Percentiles rank a stretch among this genome's conserved stretches.
phyloP scores from a whole-genome alignment of 2,888 invertebrate species.

The Frankliniella fusca region DNA sequence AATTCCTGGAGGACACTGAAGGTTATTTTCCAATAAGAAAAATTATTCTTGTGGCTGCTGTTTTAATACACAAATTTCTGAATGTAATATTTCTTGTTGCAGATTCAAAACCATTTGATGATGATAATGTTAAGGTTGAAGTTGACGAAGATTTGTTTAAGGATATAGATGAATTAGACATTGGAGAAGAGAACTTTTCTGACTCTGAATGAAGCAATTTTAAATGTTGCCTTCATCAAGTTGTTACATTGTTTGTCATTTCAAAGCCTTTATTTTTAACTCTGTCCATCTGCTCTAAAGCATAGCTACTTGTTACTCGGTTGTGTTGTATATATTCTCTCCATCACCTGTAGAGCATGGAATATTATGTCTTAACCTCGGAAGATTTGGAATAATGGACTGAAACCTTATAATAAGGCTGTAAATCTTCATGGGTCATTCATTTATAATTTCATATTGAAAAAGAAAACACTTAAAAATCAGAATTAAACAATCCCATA shows the following conservation, averaged over 20 bases:
- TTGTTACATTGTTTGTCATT: conserved; percentile 1
- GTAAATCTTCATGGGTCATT: neutral
- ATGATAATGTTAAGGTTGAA: conserved; percentile 8
- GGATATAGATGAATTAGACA: neutral
- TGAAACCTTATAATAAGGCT: neutral
- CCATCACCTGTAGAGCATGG: too few species aligned
- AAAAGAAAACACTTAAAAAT: neutral
- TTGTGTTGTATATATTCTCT: too few species aligned
- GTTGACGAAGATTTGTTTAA: conserved; percentile 14
- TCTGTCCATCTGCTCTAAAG: neutral
- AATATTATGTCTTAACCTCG: too few species aligned
- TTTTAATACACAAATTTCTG: neutral
- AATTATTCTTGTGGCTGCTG: neutral
- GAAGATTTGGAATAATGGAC: neutral
- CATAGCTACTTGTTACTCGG: too few species aligned
- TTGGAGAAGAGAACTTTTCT: neutral
- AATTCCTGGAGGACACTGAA: conserved; percentile 74
- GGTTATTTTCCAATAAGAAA: neutral
- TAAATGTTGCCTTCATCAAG: neutral
- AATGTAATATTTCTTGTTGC: neutral
- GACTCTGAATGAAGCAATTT: neutral
- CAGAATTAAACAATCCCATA: neutral
- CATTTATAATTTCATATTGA: neutral
- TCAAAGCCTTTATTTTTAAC: neutral
- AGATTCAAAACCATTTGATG: neutral